Base-by-base conservation (phyloP, 2,888 invertebrate species). In the Allygus modestus region DNA sequence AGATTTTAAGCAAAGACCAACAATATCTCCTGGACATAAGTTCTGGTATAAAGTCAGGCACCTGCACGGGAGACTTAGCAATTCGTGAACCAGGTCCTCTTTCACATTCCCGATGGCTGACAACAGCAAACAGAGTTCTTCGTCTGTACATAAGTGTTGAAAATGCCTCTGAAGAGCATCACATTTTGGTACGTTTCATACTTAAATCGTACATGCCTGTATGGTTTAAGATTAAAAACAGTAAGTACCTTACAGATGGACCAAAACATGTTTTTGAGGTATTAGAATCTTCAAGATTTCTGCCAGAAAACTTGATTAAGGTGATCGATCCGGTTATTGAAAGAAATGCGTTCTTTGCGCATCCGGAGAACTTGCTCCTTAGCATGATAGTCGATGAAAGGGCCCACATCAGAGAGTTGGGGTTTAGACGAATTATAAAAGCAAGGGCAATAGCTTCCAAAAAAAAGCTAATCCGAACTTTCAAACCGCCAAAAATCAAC, bases 1-100 rank as follows among this genome's bases (percentile, higher is more conserved):
- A 71, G 20, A 26, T 79, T 26, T 54, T 85, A 0, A 86, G 84
- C 33, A 85, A 69, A 82, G 84, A 86, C 73, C 79, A 86, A 43
- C 71, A 84, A 46, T 86, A 86, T 61, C 65, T 86, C 46, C 54
- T 85, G 15, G 84, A 86, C 31, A 86, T 85, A 37, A n/a, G n/a
- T n/a, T n/a, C n/a, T 7, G 84, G 82, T 43, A 79, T 86, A 77
- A 43, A 82, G 54, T 83, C 46, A 84, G 84, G 85, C 51, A 77
- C n/a, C 17, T 86, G 58, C 61, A 37, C 23, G 28, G 65, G 51
- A 65, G 84, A 86, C 71, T 73, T 83, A 23, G 54, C 83, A n/a
- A n/a, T 33, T 4, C 54, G 51, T 9, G 31, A 75, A 23, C 58
- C 75, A 46, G 75, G 58, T 0, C 33, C 46, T 15, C 23, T 75